Evolutionary conservation across 2,113 vertebrate genomes (phyloP).

Genomic region (crab-eating macaque (Macaca fascicularis)): DNA sequence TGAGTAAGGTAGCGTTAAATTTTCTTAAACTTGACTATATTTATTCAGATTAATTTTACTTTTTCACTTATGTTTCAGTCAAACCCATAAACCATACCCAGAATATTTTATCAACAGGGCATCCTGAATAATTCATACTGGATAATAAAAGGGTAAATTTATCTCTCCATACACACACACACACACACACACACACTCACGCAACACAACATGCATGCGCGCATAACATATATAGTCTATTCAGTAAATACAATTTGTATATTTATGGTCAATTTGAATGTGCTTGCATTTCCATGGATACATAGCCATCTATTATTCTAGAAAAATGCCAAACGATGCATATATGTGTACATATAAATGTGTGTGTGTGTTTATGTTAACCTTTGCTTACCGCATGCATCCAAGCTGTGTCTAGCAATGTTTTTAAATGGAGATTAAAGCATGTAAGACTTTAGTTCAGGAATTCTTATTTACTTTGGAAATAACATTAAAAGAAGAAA

Average conservation of each 20-base stretch:
- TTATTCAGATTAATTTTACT: neutral
- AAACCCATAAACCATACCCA: neutral
- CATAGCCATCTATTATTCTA: neutral
- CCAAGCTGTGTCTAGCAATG: neutral
- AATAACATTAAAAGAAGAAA: neutral
- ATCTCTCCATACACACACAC: neutral
- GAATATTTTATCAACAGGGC: neutral
- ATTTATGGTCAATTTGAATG: neutral
- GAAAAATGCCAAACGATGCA: neutral
- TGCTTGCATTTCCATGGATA: neutral
- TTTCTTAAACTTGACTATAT: neutral
- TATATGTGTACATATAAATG: neutral
- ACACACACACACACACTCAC: neutral
- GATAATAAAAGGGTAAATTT: neutral
- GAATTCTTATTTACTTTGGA: neutral
- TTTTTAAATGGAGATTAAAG: slow-evolving; percentile 13
- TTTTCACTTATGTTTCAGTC: neutral
- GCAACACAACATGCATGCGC: neutral
- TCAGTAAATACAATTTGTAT: neutral
- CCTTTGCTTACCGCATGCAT: neutral
- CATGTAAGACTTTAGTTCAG: neutral
- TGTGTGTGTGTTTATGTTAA: neutral
- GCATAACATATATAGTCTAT: neutral
- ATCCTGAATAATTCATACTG: neutral
- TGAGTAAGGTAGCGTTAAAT: neutral